phyloP scores from a whole-genome alignment of 2,113 vertebrate species.

The Halcyon senegalensis region DNA sequence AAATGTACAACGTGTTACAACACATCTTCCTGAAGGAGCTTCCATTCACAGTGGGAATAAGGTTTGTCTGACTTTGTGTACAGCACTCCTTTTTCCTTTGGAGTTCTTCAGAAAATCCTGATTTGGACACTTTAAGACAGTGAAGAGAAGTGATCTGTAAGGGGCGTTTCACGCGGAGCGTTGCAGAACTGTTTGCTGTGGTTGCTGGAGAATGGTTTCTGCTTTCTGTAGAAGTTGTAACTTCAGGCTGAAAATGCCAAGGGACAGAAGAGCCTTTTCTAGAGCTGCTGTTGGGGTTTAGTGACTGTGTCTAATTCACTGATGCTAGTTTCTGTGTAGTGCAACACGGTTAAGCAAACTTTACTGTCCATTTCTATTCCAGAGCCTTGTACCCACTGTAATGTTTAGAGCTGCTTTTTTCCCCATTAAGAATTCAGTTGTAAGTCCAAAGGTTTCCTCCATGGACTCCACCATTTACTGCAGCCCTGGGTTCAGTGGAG shows the following conservation, averaged over 20 bases:
- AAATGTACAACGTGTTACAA: background rate
- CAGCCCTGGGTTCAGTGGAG: constrained; percentile 1
- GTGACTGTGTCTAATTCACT: background rate
- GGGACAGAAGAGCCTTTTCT: background rate
- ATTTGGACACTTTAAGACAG: background rate
- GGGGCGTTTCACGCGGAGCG: background rate
- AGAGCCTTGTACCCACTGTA: background rate
- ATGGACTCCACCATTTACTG: background rate
- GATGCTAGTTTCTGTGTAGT: background rate
- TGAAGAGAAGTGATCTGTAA: background rate
- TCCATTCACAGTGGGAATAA: background rate
- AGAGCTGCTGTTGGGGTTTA: background rate
- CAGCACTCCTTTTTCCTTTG: background rate
- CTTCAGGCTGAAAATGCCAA: background rate
- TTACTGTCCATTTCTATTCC: background rate
- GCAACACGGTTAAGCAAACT: background rate
- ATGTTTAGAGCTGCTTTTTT: background rate
- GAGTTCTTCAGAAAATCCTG: background rate
- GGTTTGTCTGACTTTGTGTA: background rate
- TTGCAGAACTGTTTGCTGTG: background rate
- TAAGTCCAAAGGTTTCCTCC: background rate
- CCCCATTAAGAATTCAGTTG: background rate
- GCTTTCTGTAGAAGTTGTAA: background rate
- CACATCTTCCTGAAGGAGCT: background rate
- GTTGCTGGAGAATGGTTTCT: background rate